A percentile compares a stretch with the other conserved stretches of the same genome.
Conservation (phyloP, 92 coral and sea anemone species). For the Heliopora coerulea region DNA sequence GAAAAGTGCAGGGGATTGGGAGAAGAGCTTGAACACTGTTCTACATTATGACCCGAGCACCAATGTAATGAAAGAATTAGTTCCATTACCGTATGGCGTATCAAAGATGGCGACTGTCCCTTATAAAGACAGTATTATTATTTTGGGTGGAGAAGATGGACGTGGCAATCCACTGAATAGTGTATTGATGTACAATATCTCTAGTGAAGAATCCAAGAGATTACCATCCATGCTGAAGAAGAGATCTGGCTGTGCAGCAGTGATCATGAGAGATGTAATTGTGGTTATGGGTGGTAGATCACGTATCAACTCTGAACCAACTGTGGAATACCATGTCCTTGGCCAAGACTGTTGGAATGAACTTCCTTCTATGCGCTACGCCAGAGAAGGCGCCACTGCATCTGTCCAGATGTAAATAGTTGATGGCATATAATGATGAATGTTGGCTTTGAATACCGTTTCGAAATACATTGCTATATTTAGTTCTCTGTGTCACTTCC, state of each 20-base stretch:
- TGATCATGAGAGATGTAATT: slow-evolving; percentile 58
- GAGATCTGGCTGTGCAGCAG: slow-evolving; percentile 79
- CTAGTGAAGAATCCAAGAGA: slow-evolving; percentile 66
- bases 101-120: slow-evolving; percentile 10
- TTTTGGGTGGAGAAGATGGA: slow-evolving; percentile 10
- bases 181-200: slow-evolving; percentile 52
- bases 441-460: no score
- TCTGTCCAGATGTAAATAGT: neutral
- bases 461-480: no score
- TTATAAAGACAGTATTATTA: neutral
- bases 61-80: neutral
- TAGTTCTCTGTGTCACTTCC: no score
- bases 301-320: neutral
- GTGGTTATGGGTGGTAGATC: slow-evolving; percentile 89
- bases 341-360: neutral
- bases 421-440: no score
- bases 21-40: neutral
- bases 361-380: slow-evolving; percentile 3
- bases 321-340: slow-evolving; percentile 9
- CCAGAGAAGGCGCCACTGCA: neutral
- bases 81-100: neutral
- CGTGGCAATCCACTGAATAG: neutral
- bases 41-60: neutral
- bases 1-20: neutral
- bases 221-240: slow-evolving; percentile 71